Evolutionary conservation across 2,797 vertebrate species (phyloP).

Genomic region (Mormyrus proboscirostris): DNA sequence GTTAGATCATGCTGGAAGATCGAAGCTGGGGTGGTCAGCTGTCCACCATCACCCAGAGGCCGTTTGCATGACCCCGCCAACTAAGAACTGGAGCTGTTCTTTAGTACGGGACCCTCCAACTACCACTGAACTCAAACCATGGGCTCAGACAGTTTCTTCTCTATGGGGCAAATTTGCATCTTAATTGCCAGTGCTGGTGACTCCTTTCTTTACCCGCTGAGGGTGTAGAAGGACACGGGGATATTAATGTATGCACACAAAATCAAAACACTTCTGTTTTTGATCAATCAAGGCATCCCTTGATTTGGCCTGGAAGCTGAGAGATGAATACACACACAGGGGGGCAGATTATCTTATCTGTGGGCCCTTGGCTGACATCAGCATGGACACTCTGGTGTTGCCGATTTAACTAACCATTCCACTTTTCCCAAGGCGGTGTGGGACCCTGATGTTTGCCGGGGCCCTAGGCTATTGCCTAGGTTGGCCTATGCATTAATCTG

Average conservation of each 20-base stretch:
- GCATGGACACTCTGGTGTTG: not conserved
- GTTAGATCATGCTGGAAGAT: constrained; percentile 12
- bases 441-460: not conserved
- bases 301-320: constrained; percentile 41
- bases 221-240: constrained; percentile 24
- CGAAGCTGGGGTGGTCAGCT: not conserved
- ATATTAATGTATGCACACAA: constrained; percentile 30
- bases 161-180: not conserved
- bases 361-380: not conserved
- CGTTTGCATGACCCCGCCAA: not conserved
- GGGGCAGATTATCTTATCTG: not conserved
- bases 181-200: not conserved
- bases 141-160: not conserved
- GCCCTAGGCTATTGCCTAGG: not conserved
- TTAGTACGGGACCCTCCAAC: not conserved
- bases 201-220: constrained; percentile 9
- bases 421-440: not conserved
- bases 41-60: not conserved
- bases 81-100: not conserved
- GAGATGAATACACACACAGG: not conserved
- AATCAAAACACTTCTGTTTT: constrained; percentile 40
- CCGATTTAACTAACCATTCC: not conserved
- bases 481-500: not conserved
- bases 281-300: constrained; percentile 42
- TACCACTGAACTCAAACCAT: not conserved